Conservation (phyloP, 2,888 invertebrate species). For the Protula sp. region DNA sequence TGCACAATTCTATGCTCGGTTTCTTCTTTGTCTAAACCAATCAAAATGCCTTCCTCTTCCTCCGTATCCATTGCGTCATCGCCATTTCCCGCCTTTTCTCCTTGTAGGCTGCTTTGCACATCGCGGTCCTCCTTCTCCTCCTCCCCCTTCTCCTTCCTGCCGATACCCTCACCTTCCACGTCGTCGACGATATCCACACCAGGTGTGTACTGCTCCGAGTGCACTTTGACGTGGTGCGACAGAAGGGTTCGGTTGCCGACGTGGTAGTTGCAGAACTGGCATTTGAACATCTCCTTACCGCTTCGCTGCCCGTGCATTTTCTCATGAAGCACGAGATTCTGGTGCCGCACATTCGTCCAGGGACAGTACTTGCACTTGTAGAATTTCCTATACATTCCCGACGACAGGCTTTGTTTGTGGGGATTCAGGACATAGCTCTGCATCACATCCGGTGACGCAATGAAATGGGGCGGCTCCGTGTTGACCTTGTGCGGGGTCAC, state of each 20-base stretch:
- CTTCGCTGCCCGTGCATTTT: slow-evolving; percentile 64
- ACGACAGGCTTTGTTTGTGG: slow-evolving; percentile 60
- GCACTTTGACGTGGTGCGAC: slow-evolving; percentile 63
- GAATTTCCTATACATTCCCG: slow-evolving; percentile 72
- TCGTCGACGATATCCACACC: slow-evolving; percentile 28
- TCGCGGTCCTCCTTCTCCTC: too few species aligned
- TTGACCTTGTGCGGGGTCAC: slow-evolving; percentile 26
- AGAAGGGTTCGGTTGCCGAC: slow-evolving; percentile 69
- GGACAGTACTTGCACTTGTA: slow-evolving; percentile 80
- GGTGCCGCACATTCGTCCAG: slow-evolving; percentile 73
- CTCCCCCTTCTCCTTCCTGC: background rate
- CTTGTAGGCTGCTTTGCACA: background rate
- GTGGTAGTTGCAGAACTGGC: slow-evolving; percentile 74
- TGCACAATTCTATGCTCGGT: too few species aligned
- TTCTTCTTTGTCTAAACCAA: too few species aligned
- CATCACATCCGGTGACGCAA: slow-evolving; percentile 1
- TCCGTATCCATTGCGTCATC: background rate
- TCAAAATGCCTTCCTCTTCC: background rate
- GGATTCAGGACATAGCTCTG: slow-evolving; percentile 32
- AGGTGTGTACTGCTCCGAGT: slow-evolving; percentile 49
- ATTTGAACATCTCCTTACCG: slow-evolving; percentile 56
- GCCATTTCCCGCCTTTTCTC: background rate
- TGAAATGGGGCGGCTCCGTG: slow-evolving; percentile 23
- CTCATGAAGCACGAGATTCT: slow-evolving; percentile 77
- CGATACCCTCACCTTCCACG: slow-evolving; percentile 39